Evolutionary conservation across 2,113 vertebrate species (phyloP), one percentile per base, ranked within the genome.

Genomic region (Tylochromis polylepis): DNA sequence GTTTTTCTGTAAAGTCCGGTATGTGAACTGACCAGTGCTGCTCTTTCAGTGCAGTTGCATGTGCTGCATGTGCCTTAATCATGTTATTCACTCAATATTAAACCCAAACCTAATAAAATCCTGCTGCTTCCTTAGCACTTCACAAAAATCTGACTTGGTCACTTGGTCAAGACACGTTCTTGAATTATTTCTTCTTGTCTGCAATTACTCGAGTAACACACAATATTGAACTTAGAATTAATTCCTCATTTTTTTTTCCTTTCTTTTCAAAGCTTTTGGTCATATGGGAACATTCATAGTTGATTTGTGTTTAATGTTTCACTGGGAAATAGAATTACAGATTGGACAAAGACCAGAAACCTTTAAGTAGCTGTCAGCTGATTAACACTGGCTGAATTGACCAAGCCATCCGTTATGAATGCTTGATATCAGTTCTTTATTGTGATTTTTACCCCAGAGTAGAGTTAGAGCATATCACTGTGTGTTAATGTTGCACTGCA

Each of bases 1-100:
- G 91, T 95, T 95, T 95, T 96, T 96, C 95, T 95, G 72, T 96
- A 96, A 96, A 96, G 95, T 95, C 95, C 96, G 96, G 96, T 96
- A 96, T 94, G 96, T 96, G 95, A 96, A 88, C 93, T 93, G 94
- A 94, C 84, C 89, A 86, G 60, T 82, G 90, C 85, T 94, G 89
- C 81, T 84, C 75, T 89, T 18, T 77, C 72, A 70, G 89, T 41
- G 87, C 91, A 79, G 84, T 62, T 95, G 94, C 95, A 95, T 95
- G 95, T 91, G 85, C 83, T 67, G 94, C 95, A 95, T 95, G 94
- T 89, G 86, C 89, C 91, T 90, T 93, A 86, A 92, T 88, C 43
- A 34, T 79, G 51, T 51, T 58, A 82, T 84, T 87, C 90, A 87
- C 91, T 86, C 58, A 49, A 29, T 62, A 75, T 88, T 78, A 72